phyloP scores from a whole-genome alignment of 2,113 vertebrate genomes.

The Tyto alba region DNA sequence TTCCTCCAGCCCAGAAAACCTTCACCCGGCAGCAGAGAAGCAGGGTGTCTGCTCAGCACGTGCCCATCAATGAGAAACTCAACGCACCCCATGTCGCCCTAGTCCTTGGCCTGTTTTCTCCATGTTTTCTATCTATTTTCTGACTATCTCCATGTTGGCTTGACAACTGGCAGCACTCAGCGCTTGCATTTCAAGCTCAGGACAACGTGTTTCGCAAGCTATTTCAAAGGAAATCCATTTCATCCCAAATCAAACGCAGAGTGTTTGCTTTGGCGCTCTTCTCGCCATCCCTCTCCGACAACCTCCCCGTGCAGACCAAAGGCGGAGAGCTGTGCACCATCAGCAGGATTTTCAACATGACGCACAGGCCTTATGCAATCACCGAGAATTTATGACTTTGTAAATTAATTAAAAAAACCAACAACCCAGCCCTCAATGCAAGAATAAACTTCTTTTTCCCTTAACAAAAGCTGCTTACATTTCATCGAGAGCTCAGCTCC shows the following conservation, averaged over 20 bases:
- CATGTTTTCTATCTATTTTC: neutral
- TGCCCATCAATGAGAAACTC: neutral
- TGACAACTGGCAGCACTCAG: slow-evolving; percentile 7
- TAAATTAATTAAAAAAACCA: slow-evolving; percentile 13
- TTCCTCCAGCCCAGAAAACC: neutral
- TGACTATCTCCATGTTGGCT: neutral
- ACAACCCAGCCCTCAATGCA: slow-evolving; percentile 8
- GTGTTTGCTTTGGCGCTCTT: slow-evolving; percentile 52
- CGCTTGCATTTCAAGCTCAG: neutral
- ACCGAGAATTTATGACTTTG: neutral
- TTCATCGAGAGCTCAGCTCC: neutral
- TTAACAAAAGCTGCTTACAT: slow-evolving; percentile 13
- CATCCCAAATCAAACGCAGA: slow-evolving; percentile 28
- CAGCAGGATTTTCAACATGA: slow-evolving; percentile 38
- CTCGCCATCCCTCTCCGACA: neutral
- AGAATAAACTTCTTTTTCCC: slow-evolving; percentile 4
- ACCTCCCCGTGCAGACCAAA: neutral
- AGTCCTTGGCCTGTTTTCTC: neutral
- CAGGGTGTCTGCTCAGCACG: neutral
- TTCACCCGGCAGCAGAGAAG: neutral
- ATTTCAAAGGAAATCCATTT: slow-evolving; percentile 32
- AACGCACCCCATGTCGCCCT: rapidly evolving
- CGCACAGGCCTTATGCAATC: slow-evolving; percentile 22
- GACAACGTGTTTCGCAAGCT: slow-evolving; percentile 18
- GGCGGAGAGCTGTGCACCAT: neutral